Evolutionary conservation across 2,113 vertebrate genomes (phyloP).

Genomic region (Notarius quadriscutis): DNA sequence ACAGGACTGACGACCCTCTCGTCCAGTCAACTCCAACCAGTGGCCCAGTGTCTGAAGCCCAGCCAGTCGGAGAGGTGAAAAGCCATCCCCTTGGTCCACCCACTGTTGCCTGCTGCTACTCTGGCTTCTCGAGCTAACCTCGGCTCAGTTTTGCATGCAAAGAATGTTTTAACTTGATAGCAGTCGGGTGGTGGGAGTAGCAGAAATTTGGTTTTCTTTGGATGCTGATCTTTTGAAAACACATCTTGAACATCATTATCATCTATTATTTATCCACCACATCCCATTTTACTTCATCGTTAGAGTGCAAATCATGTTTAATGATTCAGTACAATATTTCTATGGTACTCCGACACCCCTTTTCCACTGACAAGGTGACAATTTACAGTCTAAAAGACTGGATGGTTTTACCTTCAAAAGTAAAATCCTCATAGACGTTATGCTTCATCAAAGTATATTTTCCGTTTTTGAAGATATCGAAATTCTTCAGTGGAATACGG

Average conservation of each 20-base stretch:
- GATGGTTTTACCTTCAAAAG: not conserved
- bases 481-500: not conserved
- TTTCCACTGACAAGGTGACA: not conserved
- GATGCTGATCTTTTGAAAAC: not conserved
- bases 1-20: slow-evolving; percentile 19
- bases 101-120: slow-evolving; percentile 38
- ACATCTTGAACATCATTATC: not conserved
- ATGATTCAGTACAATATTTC: not conserved
- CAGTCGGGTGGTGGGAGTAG: slow-evolving; percentile 20
- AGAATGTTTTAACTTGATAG: not conserved
- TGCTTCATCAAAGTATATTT: not conserved
- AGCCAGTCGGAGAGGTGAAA: slow-evolving; percentile 86
- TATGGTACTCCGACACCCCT: not conserved
- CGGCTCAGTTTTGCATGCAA: slow-evolving; percentile 37
- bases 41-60: slow-evolving; percentile 49
- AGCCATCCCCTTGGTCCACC: slow-evolving; percentile 12
- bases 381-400: not conserved
- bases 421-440: not conserved
- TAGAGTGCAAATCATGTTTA: not conserved
- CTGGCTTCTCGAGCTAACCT: slow-evolving; percentile 40
- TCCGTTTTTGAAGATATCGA: not conserved
- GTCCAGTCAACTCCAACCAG: slow-evolving; percentile 15
- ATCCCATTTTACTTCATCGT: not conserved
- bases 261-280: not conserved
- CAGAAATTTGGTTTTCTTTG: slow-evolving; percentile 33